phyloP scores from a whole-genome alignment of 2,888 invertebrate species.

The Cybosia mesomella region DNA sequence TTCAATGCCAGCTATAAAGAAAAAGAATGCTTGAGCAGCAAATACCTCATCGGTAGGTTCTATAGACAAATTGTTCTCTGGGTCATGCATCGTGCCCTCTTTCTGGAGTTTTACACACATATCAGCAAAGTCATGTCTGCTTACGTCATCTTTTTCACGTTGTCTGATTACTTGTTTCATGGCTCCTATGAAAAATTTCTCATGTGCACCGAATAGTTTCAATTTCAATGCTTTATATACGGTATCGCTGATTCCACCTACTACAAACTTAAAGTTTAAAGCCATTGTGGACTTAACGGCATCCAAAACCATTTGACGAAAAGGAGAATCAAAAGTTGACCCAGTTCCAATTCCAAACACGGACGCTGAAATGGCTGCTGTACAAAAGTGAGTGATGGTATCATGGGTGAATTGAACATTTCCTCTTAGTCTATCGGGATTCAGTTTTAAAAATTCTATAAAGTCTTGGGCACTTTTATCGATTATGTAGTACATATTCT shows the following conservation, averaged over 20 bases:
- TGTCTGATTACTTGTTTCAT: conserved; percentile 65
- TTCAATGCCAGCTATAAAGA: conserved; percentile 67
- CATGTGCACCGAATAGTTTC: conserved; percentile 60
- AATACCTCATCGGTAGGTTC: conserved; percentile 65
- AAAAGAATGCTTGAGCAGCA: conserved; percentile 52
- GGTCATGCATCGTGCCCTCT: conserved; percentile 61
- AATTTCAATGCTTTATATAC: conserved; percentile 58
- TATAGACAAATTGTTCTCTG: conserved; percentile 59
- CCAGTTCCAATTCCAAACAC: conserved; percentile 73
- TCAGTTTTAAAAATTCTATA: conserved; percentile 56
- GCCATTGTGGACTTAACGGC: conserved; percentile 45
- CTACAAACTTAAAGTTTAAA: conserved; percentile 54
- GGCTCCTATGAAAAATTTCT: conserved; percentile 67
- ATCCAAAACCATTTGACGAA: conserved; percentile 55
- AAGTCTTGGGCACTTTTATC: conserved; percentile 69
- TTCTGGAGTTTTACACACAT: conserved; percentile 68
- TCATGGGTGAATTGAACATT: conserved; percentile 45
- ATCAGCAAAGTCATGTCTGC: conserved; percentile 70
- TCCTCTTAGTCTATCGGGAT: conserved; percentile 53
- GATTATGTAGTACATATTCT: conserved; percentile 72
- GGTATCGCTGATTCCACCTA: conserved; percentile 39
- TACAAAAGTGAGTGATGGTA: conserved; percentile 57
- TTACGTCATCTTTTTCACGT: conserved; percentile 59
- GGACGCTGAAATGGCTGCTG: conserved; percentile 66
- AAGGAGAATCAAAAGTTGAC: conserved; percentile 70